A percentile compares a stretch with the other conserved stretches of the same genome.
These are phyloP conservation scores for Machaerirhynchus nigripectus DNA, from an alignment of 2,113 vertebrate genomes.

Conservation along the genomic window DNA sequence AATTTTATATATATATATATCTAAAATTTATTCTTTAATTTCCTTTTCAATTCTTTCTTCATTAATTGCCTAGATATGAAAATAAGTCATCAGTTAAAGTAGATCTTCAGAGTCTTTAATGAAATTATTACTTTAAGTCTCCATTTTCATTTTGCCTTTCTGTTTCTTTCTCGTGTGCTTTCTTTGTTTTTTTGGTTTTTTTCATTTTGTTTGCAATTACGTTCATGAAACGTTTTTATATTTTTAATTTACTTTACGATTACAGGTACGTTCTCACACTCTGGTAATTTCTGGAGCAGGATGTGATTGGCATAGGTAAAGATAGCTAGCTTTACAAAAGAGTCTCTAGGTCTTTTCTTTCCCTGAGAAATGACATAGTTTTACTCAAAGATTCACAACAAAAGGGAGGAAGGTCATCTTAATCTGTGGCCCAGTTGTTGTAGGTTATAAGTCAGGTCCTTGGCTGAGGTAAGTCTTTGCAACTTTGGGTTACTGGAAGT, in stretches of 20 bases:
- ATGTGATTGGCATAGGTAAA: slow-evolving; percentile 17
- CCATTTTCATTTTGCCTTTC: slow-evolving; percentile 1
- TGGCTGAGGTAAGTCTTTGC: background rate
- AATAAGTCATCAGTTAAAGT: slow-evolving; percentile 36
- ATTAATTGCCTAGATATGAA: slow-evolving; percentile 38
- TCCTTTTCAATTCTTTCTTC: background rate
- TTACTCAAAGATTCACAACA: background rate
- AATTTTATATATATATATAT: background rate
- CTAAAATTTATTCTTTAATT: slow-evolving; percentile 54
- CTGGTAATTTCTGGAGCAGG: background rate
- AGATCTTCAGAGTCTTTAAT: slow-evolving; percentile 15
- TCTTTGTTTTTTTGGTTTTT: background rate
- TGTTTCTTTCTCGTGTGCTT: background rate
- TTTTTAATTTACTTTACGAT: slow-evolving; percentile 29
- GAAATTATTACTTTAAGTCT: slow-evolving; percentile 5
- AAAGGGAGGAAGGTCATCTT: background rate
- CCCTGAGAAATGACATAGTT: background rate
- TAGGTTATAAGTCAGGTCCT: background rate
- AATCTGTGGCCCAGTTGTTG: background rate
- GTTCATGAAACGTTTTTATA: slow-evolving; percentile 13
- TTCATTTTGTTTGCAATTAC: slow-evolving; percentile 27
- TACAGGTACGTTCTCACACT: slow-evolving; percentile 4
- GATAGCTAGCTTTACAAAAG: background rate
- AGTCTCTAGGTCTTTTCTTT: background rate
- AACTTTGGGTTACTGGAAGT: background rate